Evolutionary conservation across 1,140 invertebrate species (phyloP).

Genomic region (Colletes latitarsis): DNA sequence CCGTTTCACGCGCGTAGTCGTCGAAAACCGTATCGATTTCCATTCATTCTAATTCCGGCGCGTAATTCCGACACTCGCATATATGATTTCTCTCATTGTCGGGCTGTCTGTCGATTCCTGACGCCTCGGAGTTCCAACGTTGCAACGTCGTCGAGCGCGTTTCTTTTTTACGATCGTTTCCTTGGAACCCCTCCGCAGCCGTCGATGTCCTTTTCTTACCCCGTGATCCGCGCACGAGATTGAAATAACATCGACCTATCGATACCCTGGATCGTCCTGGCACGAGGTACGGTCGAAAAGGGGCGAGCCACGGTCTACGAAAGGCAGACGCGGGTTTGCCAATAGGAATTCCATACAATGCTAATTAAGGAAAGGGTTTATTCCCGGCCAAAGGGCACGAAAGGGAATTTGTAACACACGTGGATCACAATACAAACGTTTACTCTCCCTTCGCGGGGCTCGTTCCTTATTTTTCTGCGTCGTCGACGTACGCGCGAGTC

Average conservation of each 20-base stretch:
- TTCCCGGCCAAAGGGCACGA: slow-evolving; percentile 70
- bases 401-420: slow-evolving; percentile 75
- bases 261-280: slow-evolving; percentile 34
- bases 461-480: neutral
- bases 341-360: slow-evolving; percentile 74
- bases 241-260: slow-evolving; percentile 66
- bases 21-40: slow-evolving; percentile 36
- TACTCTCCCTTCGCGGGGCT: slow-evolving; percentile 22
- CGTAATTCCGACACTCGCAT: slow-evolving; percentile 20
- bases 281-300: slow-evolving; percentile 11
- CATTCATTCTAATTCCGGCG: neutral
- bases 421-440: slow-evolving; percentile 71
- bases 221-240: slow-evolving; percentile 18
- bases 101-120: neutral
- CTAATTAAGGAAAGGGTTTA: slow-evolving; percentile 76
- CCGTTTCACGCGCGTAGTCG: neutral
- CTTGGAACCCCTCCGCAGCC: neutral
- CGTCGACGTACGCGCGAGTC: slow-evolving; percentile 2
- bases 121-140: neutral
- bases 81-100: slow-evolving; percentile 22
- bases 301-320: neutral
- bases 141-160: neutral
- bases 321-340: slow-evolving; percentile 44
- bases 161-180: neutral
- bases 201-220: slow-evolving; percentile 36